These are phyloP conservation scores for Corythoichthys intestinalis DNA, from an alignment of 2,113 vertebrate genomes.

Conservation along the genomic window DNA sequence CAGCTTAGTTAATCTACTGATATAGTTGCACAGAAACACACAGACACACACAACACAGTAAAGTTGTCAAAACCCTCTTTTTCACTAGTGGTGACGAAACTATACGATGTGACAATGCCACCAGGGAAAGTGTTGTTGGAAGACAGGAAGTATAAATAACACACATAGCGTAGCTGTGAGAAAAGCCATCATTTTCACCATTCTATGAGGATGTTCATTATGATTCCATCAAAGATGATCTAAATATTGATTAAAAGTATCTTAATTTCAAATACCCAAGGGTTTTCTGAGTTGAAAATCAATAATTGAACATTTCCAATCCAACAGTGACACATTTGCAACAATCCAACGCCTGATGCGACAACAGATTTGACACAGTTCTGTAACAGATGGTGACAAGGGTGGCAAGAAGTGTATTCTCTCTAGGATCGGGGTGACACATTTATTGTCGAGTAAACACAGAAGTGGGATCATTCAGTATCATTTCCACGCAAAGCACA, in stretches of 20 bases:
- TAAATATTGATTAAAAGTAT: background rate
- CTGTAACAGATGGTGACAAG: constrained; percentile 1
- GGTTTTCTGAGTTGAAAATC: background rate
- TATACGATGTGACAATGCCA: constrained; percentile 1
- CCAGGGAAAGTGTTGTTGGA: background rate
- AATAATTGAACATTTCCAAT: background rate
- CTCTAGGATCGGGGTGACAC: constrained; percentile 1
- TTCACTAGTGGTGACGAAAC: background rate
- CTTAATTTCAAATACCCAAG: background rate
- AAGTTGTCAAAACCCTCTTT: constrained; percentile 3
- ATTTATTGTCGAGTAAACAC: constrained; percentile 6
- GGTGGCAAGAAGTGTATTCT: background rate
- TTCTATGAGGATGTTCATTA: background rate
- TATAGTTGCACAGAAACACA: background rate
- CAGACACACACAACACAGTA: background rate
- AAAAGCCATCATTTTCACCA: background rate
- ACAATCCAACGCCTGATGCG: constrained; percentile 1
- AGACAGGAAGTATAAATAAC: background rate
- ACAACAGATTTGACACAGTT: constrained; percentile 2
- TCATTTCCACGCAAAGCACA: background rate
- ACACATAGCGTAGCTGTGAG: background rate
- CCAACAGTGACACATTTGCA: background rate
- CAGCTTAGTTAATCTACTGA: background rate
- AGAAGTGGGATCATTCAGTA: background rate
- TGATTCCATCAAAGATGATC: background rate